These are phyloP conservation scores for Streptopelia turtur DNA, from an alignment of 2,797 vertebrate genomes.

Conservation along the genomic window DNA sequence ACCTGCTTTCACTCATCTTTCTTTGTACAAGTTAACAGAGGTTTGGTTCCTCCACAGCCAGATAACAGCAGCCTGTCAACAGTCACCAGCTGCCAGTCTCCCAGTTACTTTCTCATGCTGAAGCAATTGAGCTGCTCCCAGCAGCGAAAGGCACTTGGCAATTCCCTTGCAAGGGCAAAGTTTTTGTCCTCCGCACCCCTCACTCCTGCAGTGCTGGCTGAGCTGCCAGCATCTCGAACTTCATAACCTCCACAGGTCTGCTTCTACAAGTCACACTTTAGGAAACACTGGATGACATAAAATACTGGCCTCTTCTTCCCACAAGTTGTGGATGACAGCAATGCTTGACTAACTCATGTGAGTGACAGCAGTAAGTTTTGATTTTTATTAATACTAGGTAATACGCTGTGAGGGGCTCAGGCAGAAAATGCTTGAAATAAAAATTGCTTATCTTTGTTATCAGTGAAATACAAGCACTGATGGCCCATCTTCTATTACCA, in stretches of 20 bases:
- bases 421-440: neutral
- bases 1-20: neutral
- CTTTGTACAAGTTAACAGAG: neutral
- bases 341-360: fast-evolving
- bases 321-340: fast-evolving
- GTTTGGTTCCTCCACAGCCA: fast-evolving
- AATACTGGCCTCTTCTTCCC: neutral
- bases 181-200: neutral
- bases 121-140: neutral
- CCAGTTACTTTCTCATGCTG: neutral
- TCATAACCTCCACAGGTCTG: fast-evolving
- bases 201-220: fast-evolving
- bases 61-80: neutral
- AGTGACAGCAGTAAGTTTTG: neutral
- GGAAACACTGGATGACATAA: neutral
- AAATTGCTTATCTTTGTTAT: fast-evolving
- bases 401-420: fast-evolving
- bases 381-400: neutral
- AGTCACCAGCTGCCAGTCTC: neutral
- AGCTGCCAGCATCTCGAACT: neutral
- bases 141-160: neutral
- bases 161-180: neutral
- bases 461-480: fast-evolving
- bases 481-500: neutral
- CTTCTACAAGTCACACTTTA: neutral